phyloP scores from a whole-genome alignment of 2,113 vertebrate genomes.

The Lophochroa leadbeateri region DNA sequence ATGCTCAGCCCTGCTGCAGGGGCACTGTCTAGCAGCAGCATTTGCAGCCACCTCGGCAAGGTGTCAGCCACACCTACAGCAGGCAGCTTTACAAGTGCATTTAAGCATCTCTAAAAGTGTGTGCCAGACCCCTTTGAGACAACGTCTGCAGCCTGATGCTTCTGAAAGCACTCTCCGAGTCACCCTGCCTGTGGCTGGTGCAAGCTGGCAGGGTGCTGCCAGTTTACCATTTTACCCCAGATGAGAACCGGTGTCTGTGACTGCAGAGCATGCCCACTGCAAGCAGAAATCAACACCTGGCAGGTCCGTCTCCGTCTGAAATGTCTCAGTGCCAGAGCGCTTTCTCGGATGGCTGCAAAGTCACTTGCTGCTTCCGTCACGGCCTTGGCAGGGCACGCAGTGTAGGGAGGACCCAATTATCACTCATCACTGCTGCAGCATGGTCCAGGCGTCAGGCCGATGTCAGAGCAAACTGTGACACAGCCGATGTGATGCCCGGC shows the following conservation, averaged over 20 bases:
- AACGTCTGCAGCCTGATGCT: background rate
- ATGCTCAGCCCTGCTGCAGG: background rate
- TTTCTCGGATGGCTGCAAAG: background rate
- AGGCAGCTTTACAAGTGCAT: background rate
- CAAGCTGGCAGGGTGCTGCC: background rate
- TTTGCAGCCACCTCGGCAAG: background rate
- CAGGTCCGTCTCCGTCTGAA: background rate
- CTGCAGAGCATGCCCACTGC: background rate
- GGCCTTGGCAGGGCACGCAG: background rate
- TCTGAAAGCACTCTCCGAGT: background rate
- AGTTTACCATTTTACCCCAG: background rate
- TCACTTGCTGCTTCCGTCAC: fast-evolving
- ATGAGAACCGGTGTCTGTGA: background rate
- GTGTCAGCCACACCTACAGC: background rate
- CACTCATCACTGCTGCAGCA: background rate
- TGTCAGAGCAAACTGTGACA: slow-evolving; percentile 2
- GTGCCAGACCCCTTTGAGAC: background rate
- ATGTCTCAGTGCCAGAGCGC: fast-evolving
- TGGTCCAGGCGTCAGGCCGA: background rate
- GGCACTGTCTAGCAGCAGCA: fast-evolving
- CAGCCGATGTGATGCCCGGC: background rate
- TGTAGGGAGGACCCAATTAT: background rate
- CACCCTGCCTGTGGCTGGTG: background rate
- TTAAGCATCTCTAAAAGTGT: background rate
- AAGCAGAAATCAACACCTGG: background rate